These are phyloP conservation scores for Ophiodon elongatus DNA, from an alignment of 2,113 vertebrate species.

Conservation along the genomic window DNA sequence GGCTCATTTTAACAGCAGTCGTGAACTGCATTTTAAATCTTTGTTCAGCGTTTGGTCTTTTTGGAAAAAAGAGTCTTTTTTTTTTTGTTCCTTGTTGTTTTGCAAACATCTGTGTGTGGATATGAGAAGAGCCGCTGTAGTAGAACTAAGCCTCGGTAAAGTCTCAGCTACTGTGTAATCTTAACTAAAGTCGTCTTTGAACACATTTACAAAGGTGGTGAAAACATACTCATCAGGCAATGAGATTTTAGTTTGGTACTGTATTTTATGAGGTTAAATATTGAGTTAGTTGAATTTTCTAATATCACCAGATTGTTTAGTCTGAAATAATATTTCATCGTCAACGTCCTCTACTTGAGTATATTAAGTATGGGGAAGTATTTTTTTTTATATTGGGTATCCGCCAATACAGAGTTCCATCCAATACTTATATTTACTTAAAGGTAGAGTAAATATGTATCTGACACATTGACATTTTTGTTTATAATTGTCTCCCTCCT, in stretches of 20 bases:
- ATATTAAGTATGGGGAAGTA: background rate
- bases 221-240: background rate
- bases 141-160: background rate
- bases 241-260: conserved; percentile 2
- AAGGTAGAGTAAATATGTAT: too few species aligned
- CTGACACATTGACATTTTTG: too few species aligned
- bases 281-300: conserved; percentile 1
- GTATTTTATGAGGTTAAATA: background rate
- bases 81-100: conserved; percentile 39
- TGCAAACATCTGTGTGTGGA: conserved; percentile 37
- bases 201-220: background rate
- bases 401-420: too few species aligned
- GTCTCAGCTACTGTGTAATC: background rate
- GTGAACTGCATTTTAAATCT: conserved; percentile 45
- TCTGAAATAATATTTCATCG: background rate
- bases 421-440: too few species aligned
- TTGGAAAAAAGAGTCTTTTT: conserved; percentile 36
- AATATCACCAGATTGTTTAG: background rate
- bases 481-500: too few species aligned
- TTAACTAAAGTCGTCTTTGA: conserved; percentile 16
- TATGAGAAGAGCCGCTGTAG: background rate
- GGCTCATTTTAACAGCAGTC: conserved; percentile 40
- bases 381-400: too few species aligned
- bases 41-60: conserved; percentile 22
- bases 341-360: background rate